Base-by-base conservation (phyloP, 2,888 invertebrate genomes). In the Plemyria rubiginata region DNA sequence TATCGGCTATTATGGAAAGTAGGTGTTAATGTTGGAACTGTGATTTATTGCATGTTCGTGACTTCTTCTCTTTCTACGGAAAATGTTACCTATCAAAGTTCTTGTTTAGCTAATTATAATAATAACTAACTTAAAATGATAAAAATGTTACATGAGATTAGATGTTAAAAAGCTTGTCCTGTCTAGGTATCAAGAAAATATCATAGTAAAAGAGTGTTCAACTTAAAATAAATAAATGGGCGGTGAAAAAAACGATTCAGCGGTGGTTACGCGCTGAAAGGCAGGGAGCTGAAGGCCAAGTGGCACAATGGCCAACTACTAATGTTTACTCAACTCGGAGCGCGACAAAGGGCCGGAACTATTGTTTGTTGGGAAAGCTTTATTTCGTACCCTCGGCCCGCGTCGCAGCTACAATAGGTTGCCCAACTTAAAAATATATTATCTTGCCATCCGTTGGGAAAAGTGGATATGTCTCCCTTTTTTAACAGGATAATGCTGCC, bases 1-100 rank as follows among this genome's bases (percentile, higher is more conserved):
- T 92, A 92, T 92, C 92, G 92, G 87, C 90, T 89, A 89, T 92
- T 92, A 92, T 92, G 92, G 90, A 90, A 90, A 92, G 89, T 91
- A 91, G 91, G 92, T 92, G 92, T 87, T 91, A 90, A 91, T 92
- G 89, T 88, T 84, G 36, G 36, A 38, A 8, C 11, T 82, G 84
- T 88, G 85, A 92, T 92, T 91, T 92, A 92, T 91, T 77, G 81
- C 78, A 62, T 70, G 81, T 85, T 87, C 91, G 90, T 92, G 92
- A 92, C 90, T 90, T 85, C 81, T 82, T 77, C 72, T 77, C 85
- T 87, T 83, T 79, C 72, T 72, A 83, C 74, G 80, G 46, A 60
- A 54, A 57, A 46, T 50, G 41, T 49, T 52, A 16, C 16, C 15
- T 45, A 45, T 11, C 9, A 45, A 43, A 16, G 45, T 45, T 45